A percentile compares a stretch with the other conserved stretches of the same genome.
Conservation (phyloP, 1,140 invertebrate genomes). For the Paraescarpia echinospica region DNA sequence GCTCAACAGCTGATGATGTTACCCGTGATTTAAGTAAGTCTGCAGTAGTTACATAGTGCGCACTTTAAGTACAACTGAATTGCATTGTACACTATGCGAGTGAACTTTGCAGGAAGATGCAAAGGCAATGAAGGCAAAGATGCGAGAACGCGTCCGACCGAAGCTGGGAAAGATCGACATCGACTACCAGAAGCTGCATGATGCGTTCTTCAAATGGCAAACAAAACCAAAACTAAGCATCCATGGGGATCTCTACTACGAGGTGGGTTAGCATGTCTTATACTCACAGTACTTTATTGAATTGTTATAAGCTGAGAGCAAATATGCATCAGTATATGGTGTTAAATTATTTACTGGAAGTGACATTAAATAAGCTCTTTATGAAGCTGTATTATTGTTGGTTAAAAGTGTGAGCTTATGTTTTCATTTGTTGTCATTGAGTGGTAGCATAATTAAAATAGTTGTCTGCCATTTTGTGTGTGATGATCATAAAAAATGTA, state of each 20-base stretch:
- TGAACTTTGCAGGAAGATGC: constrained; percentile 74
- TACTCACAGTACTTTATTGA: not conserved
- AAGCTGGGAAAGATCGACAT: constrained; percentile 99
- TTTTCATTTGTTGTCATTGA: no score
- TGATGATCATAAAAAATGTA: no score
- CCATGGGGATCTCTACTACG: constrained; percentile 98
- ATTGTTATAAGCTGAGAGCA: not conserved
- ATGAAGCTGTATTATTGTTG: not conserved
- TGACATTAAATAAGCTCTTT: not conserved
- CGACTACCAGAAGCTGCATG: constrained; percentile 99
- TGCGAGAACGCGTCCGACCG: constrained; percentile 93
- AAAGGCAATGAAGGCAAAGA: constrained; percentile 96
- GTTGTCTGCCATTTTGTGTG: no score
- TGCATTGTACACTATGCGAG: not conserved
- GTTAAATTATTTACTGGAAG: not conserved
- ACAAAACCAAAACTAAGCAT: constrained; percentile 98
- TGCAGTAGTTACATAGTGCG: no score
- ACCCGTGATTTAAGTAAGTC: no score
- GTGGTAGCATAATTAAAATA: no score
- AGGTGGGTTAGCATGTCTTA: constrained; percentile 57
- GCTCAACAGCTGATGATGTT: no score
- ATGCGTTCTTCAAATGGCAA: constrained; percentile 99
- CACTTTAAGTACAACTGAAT: not conserved
- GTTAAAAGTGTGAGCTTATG: no score
- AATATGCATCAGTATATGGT: not conserved